Base-by-base conservation (phyloP, 2,113 vertebrate species). In the Rana temporaria region DNA sequence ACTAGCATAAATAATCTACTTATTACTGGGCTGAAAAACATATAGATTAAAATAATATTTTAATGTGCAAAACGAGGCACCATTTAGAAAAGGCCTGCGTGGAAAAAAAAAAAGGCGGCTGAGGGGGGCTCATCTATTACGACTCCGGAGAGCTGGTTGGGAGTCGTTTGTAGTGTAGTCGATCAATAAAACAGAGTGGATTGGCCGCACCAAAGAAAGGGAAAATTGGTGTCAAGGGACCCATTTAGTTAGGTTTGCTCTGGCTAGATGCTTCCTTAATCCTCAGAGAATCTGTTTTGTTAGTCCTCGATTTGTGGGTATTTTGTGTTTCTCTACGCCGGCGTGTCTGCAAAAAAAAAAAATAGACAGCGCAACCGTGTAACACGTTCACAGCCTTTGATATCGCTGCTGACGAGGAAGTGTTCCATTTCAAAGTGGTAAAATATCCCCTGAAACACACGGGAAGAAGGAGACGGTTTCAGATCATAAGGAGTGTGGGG, bases 221-320 rank as follows among this genome's bases (percentile, higher is more conserved):
- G 75, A 71, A 79, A 84, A 84, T 83, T 75, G 81, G 81, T 68
- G 72, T 76, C 81, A 83, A 67, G 81, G 81, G 81, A 83, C 81
- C 71, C 65, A 83, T 83, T 83, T 83, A 83, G 72, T 30, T 17
- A 83, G 81, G 63, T 76, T 83, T 83, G 72, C 65, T 83, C 81
- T 83, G 81, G 81, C 63, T 75, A 83, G 63, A 74, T 76, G 71
- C 71, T 83, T 68, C 68, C 81, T 68, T 60, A 76, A 83, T 83
- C 81, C 81, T 59, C 52, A 2, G 81, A 83, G 81, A 83, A 66
- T 82, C 42, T 74, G 19, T 42, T 65, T 82, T 63, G 64, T 82
- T 59, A 67, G 52, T 74, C 71, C 63, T 76, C 17, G 38, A 59
- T 75, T 65, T 60, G 15, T 75, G 20, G 52, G 72, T 76, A 60